phyloP scores from a whole-genome alignment of 2,113 vertebrate species.

The Chionodraco myersi region DNA sequence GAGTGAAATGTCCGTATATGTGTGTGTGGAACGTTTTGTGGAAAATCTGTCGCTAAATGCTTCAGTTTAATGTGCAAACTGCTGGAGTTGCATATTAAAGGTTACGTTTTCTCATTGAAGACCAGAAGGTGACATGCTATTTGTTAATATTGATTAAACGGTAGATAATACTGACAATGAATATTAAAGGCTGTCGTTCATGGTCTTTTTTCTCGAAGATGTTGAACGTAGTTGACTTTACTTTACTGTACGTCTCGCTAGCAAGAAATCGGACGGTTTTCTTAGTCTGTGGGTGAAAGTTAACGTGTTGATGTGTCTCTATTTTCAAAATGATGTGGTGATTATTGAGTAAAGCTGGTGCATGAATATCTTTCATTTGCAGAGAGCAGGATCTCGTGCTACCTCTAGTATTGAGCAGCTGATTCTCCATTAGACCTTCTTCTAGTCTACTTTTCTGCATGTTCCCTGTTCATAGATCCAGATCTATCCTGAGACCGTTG shows the following conservation, averaged over 20 bases:
- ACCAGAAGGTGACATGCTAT: not conserved
- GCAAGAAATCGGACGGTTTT: constrained; percentile 24
- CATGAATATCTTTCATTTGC: constrained; percentile 1
- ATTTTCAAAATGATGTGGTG: not conserved
- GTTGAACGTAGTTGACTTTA: constrained; percentile 22
- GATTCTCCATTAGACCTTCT: too few relatives aligned
- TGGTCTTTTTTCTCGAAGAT: not conserved
- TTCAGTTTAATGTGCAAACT: not conserved
- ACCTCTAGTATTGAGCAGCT: too few relatives aligned
- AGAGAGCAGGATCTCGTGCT: not conserved
- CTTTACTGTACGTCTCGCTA: not conserved
- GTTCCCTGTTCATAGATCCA: not conserved
- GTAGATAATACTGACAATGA: constrained; percentile 24
- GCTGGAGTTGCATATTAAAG: not conserved
- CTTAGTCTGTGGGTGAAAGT: constrained; percentile 10
- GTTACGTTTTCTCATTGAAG: not conserved
- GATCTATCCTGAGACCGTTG: not conserved
- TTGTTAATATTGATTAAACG: constrained; percentile 13
- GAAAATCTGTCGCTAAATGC: not conserved
- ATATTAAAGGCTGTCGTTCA: constrained; percentile 30
- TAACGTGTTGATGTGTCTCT: constrained; percentile 6
- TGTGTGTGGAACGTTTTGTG: too few relatives aligned
- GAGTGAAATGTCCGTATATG: too few relatives aligned
- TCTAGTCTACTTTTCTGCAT: not conserved
- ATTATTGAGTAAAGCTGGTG: constrained; percentile 13